Evolutionary conservation across 37 sponge, comb jelly and placozoan genomes (phyloP), one percentile per base, ranked within the genome.

Genomic region (Bolinopsis microptera): DNA sequence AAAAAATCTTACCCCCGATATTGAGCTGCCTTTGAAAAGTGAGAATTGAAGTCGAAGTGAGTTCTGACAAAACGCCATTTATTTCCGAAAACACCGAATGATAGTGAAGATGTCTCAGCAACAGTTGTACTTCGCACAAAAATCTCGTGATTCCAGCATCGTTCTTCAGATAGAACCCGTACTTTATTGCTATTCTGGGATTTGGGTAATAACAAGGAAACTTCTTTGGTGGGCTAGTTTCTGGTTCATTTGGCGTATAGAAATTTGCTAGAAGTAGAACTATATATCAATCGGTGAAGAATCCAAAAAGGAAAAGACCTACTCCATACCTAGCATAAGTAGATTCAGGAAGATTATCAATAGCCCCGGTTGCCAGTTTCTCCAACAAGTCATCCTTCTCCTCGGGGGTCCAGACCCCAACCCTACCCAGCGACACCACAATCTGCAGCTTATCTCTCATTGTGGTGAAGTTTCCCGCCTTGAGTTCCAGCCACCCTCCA

Each of bases 111-210:
- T 86, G 35, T 27, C 90, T 2, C 0, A 86, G 61, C 30, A 86
- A 48, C 1, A 86, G 90, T 26, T 86, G 90, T 1, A 86, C 61
- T 23, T 86, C 90, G 8, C 24, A 35, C 26, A 86, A 25, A 25
- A 86, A 86, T 21, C 90, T 38, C n/a, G 48, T 39, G 1, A 86
- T 41, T 24, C 61, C 41, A 33, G 41, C 90, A 28, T 86, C 90
- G 25, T 39, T 86, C 61, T 86, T 86, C 26, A 41, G 27, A 38
- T 86, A 86, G 61, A 3, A 33, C 9, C 90, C 90, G 61, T 41
- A 86, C 90, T 86, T 28, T 23, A 86, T 39, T 18, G 90, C 90
- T 39, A 86, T 86, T 30, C 90, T 86, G 30, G 36, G 38, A 26
- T 74, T 16, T 74, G 28, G 26, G n/a, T n/a, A n/a, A n/a, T n/a